Base-by-base conservation (phyloP, 2,113 vertebrate species). In the Myotis yumanensis region DNA sequence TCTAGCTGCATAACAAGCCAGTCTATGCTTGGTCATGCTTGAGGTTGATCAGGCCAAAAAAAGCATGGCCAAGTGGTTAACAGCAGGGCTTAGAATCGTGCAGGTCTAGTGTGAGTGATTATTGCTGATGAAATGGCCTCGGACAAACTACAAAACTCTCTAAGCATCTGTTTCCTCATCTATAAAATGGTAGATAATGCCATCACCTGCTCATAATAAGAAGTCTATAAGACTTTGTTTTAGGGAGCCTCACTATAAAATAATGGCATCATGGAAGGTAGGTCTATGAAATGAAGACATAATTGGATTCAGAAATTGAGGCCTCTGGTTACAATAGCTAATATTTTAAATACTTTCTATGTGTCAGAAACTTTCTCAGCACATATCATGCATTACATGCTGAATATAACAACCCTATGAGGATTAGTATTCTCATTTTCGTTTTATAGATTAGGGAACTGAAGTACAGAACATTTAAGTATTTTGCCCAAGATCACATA, bases 161-260 rank as follows among this genome's bases (percentile, higher is more conserved):
- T 62, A 54, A 85, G 62, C 68, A 86, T 95, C 86, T 91, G 77
- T 86, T 89, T 89, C 51, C 76, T 94, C 83, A 83, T 87, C 75
- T 96, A 91, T 69, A 93, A 95, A 93, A 84, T 86, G 81, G 64
- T 9, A 95, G 66, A 81, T 46, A 93, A 91, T 89, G 35, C 32
- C 43, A 94, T 86, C 77, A 91, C 28, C 83, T 86, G n/a, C 40
- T 82, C 37, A 68, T 57, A 84, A 82, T 72, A 96, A 71, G 10
- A 90, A 66, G 69, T 91, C 52, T 72, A 86, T 82, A 48, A 93
- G 62, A 88, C 62, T 90, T 90, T 80, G 48, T 86, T 90, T 92
- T 68, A 82, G 84, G 73, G 64, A 84, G 18, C 2, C 46, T 91
- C 83, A 28, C 57, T 89, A 16, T 12, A 86, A 86, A 93, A 40